Conservation (phyloP, 2,113 vertebrate genomes). For the Spermophilus dauricus region DNA sequence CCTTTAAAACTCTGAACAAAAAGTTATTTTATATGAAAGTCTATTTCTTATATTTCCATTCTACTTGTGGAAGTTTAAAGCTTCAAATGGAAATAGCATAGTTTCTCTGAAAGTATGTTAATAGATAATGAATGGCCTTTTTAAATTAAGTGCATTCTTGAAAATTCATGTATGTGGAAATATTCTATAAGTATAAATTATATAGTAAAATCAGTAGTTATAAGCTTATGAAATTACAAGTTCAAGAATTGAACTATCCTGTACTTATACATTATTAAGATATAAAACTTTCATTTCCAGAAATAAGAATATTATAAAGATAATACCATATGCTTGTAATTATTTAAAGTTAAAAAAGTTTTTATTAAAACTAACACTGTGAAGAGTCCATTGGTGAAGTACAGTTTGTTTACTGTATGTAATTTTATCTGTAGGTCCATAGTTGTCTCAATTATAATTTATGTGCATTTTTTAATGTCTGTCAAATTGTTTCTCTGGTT, state of each 20-base stretch:
- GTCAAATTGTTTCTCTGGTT: background rate
- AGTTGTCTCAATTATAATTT: constrained; percentile 7
- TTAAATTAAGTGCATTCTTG: constrained; percentile 15
- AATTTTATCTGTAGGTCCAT: constrained; percentile 26
- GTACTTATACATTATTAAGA: background rate
- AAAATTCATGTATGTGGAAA: constrained; percentile 12
- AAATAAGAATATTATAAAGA: constrained; percentile 34
- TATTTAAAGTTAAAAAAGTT: constrained; percentile 52
- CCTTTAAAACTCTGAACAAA: constrained; percentile 27
- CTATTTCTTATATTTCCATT: constrained; percentile 21
- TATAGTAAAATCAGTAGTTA: constrained; percentile 46
- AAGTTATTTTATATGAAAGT: background rate
- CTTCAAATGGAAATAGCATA: constrained; percentile 16
- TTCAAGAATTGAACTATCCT: constrained; percentile 17
- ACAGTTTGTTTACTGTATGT: background rate
- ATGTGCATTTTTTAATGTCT: constrained; percentile 18
- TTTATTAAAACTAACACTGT: constrained; percentile 45
- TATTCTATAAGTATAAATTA: constrained; percentile 6
- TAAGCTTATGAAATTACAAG: constrained; percentile 28
- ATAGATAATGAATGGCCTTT: background rate
- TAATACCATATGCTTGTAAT: constrained; percentile 23
- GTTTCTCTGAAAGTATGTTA: constrained; percentile 35
- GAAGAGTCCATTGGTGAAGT: background rate
- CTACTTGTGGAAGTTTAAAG: constrained; percentile 11
- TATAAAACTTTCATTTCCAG: background rate